These are phyloP conservation scores for Onychomys torridus DNA, from an alignment of 2,797 vertebrate species.

Conservation along the genomic window DNA sequence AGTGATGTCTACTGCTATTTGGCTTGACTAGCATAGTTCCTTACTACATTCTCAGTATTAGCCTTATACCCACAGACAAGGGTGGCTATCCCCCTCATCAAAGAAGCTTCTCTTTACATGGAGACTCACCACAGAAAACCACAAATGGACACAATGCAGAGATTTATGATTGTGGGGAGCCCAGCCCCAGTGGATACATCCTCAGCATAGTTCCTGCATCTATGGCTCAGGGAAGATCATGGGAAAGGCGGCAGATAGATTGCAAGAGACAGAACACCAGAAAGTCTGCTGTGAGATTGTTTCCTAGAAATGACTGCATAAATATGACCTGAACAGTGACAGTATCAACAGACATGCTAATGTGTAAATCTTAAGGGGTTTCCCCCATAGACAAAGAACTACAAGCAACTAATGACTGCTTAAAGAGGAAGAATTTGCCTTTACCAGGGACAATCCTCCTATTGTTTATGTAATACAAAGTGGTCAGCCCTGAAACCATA, in stretches of 20 bases:
- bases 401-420: background rate
- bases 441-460: background rate
- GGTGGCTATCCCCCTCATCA: background rate
- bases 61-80: no score
- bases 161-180: background rate
- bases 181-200: background rate
- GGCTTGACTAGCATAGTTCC: background rate
- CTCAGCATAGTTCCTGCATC: background rate
- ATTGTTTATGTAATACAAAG: background rate
- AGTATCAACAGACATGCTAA: background rate
- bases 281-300: background rate
- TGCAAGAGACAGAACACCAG: background rate
- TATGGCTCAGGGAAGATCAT: no score
- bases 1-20: background rate
- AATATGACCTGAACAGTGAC: background rate
- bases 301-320: background rate
- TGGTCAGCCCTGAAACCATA: background rate
- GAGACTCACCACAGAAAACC: no score
- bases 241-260: background rate
- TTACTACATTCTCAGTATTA: background rate
- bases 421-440: background rate
- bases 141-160: no score
- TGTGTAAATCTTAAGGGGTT: background rate
- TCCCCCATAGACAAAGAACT: background rate
- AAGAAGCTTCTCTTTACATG: background rate